Evolutionary conservation across 2,888 invertebrate species (phyloP).

Genomic region (Leucophora obtusa): DNA sequence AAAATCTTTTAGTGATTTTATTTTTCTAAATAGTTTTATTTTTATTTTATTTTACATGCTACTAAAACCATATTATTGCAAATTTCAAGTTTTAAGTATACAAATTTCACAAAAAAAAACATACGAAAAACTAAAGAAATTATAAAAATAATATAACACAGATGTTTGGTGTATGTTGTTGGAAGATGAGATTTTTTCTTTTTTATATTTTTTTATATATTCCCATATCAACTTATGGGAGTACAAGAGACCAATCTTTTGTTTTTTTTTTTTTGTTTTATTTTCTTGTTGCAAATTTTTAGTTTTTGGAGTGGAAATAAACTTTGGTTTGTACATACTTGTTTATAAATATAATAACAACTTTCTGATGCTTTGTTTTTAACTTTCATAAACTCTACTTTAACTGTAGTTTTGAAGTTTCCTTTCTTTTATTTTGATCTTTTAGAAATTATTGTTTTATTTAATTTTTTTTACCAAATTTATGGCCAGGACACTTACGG

Average conservation of each 20-base stretch:
- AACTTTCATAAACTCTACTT: conserved; percentile 23
- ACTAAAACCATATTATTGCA: conserved; percentile 48
- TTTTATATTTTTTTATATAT: too few relatives aligned
- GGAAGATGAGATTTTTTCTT: conserved; percentile 29
- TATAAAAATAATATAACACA: neutral
- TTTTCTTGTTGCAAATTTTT: neutral
- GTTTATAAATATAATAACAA: neutral
- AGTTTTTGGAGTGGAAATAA: conserved; percentile 6
- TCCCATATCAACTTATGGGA: neutral
- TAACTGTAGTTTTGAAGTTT: neutral
- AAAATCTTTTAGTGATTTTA: conserved; percentile 14
- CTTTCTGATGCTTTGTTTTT: neutral
- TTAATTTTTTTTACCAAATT: too few relatives aligned
- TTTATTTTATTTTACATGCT: conserved; percentile 18
- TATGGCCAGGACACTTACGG: too few relatives aligned
- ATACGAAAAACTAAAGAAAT: neutral
- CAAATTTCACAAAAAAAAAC: conserved; percentile 4
- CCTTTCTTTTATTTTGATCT: neutral
- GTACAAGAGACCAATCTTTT: neutral
- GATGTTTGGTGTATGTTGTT: conserved; percentile 18
- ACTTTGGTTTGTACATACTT: neutral
- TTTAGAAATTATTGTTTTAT: neutral
- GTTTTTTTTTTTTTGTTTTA: neutral
- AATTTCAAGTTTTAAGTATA: conserved; percentile 43
- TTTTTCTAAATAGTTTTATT: conserved; percentile 34